phyloP scores from a whole-genome alignment of 2,888 invertebrate genomes.

The Brenthis ino region DNA sequence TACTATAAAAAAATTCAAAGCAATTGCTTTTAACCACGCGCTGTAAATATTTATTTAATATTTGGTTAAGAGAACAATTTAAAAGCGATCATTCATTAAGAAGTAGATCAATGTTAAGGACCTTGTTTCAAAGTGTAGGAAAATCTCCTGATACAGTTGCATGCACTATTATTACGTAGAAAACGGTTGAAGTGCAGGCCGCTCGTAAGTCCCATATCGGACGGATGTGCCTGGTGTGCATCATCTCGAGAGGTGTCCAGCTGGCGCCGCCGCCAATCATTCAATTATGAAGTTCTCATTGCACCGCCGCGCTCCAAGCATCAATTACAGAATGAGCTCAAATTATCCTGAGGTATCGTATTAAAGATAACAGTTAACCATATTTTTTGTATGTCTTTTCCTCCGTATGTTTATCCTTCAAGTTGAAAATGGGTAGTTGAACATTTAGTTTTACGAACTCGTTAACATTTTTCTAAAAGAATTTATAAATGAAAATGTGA shows the following conservation, averaged over 20 bases:
- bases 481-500: not conserved
- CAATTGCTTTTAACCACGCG: too few species aligned
- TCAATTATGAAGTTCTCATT: constrained; percentile 62
- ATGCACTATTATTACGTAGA: constrained; percentile 37
- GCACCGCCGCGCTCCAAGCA: constrained; percentile 46
- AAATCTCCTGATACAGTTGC: constrained; percentile 7
- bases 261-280: constrained; percentile 74
- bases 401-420: not conserved
- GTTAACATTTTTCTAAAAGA: not conserved
- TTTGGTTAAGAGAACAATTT: too few species aligned
- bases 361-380: constrained; percentile 13
- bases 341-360: constrained; percentile 42
- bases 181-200: constrained; percentile 53
- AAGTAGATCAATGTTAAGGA: constrained; percentile 5
- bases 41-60: too few species aligned
- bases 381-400: not conserved
- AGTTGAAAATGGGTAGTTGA: not conserved
- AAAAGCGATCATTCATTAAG: not conserved
- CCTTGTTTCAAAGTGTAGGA: constrained; percentile 22
- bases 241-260: constrained; percentile 69
- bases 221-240: constrained; percentile 63
- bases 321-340: constrained; percentile 59
- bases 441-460: not conserved
- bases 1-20: too few species aligned
- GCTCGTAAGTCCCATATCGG: constrained; percentile 44